These are phyloP conservation scores for Philaethria dido DNA, from an alignment of 2,888 invertebrate genomes.

Conservation along the genomic window DNA sequence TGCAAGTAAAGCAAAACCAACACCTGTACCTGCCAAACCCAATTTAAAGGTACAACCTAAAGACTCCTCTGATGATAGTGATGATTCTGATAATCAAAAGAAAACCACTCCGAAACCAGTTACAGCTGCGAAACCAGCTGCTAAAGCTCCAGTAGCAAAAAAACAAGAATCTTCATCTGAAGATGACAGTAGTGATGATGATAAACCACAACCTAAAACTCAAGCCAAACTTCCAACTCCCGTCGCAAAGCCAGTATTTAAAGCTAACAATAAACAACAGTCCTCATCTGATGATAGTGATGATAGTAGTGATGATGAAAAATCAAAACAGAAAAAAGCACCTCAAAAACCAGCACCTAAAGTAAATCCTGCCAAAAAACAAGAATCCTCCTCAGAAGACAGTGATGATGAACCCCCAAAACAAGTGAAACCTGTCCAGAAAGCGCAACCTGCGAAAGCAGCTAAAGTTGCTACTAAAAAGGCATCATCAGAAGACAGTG, in stretches of 20 bases:
- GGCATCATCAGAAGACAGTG: slow-evolving; percentile 59
- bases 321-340: slow-evolving; percentile 46
- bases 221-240: slow-evolving; percentile 44
- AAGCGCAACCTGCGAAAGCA: slow-evolving; percentile 41
- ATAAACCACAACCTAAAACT: slow-evolving; percentile 44
- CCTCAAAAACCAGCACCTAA: slow-evolving; percentile 46
- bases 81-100: slow-evolving; percentile 53
- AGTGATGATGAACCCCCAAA: slow-evolving; percentile 50
- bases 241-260: slow-evolving; percentile 45
- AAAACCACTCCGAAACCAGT: slow-evolving; percentile 43
- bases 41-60: slow-evolving; percentile 32
- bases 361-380: slow-evolving; percentile 56
- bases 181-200: slow-evolving; percentile 54
- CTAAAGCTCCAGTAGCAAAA: slow-evolving; percentile 59
- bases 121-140: slow-evolving; percentile 46
- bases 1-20: slow-evolving; percentile 44
- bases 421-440: slow-evolving; percentile 50
- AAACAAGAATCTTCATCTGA: slow-evolving; percentile 52
- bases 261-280: slow-evolving; percentile 49
- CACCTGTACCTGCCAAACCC: slow-evolving; percentile 47
- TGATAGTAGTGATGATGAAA: slow-evolving; percentile 64
- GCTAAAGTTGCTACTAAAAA: slow-evolving; percentile 41
- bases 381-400: slow-evolving; percentile 60
- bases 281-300: slow-evolving; percentile 66
- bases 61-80: slow-evolving; percentile 51